Evolutionary conservation across 2,113 vertebrate genomes (phyloP), one percentile per base, ranked within the genome.

Genomic region (Rhegmatorhina hoffmannsi): DNA sequence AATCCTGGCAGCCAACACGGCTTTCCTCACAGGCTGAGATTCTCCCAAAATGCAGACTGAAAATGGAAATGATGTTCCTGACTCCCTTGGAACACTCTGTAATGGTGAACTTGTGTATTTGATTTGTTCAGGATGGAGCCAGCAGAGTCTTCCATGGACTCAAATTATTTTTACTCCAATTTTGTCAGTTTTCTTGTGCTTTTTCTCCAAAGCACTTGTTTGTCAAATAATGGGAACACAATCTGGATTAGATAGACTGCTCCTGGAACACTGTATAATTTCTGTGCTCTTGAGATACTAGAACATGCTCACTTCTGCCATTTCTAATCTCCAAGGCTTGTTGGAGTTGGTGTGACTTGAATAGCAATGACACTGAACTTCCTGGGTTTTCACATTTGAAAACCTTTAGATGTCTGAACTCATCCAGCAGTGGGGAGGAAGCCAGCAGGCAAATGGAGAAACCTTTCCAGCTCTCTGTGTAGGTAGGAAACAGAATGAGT

Each of bases 401-500:
- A 91, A 84, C 34, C 24, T 93, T 88, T 85, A 17, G 69, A 68
- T 82, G 52, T 62, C 86, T 81, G 80, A 95, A 87, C 60, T 82
- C 89, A 91, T 60, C 49, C 73, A 91, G 59, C 87, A 43, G 4
- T 38, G 62, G 52, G 89, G 90, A 87, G 49, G 56, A 84, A 72
- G 91, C 92, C 94, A 95, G 47, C 63, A 59, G 88, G 80, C 92
- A 96, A 94, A 95, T 89, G 90, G 88, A 94, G 91, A 91, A 95
- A 83, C 50, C 70, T 90, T 86, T 95, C 70, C 91, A 94, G 92
- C 68, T 90, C 94, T 96, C 94, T 94, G 88, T 84, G 75, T 76
- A 95, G 86, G 86, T 94, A 93, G 91, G 94, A 94, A 96, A 72
- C 89, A 69, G 90, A 96, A 96, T 90, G 92, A 97, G 95, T 96